Evolutionary conservation across 1,140 invertebrate genomes (phyloP), one percentile per base, ranked within the genome.

Genomic region (Diploscapter pachys): DNA sequence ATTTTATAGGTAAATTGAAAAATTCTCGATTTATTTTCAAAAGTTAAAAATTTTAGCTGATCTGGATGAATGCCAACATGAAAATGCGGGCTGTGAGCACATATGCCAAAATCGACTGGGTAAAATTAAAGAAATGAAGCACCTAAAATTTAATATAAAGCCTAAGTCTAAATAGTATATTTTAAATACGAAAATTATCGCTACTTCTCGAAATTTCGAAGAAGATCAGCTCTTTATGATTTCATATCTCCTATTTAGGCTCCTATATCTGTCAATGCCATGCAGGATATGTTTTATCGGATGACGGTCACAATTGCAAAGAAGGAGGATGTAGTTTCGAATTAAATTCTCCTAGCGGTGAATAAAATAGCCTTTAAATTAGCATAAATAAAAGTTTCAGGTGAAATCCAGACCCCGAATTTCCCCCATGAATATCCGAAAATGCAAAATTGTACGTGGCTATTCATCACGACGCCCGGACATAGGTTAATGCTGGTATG

Each of bases 21-120:
- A 31, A 1, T 31, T 31, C 31, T 31, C 31, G 31, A 31, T 31
- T 31, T 31, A 31, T 31, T 31, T 31, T 31, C 31, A 31, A 31
- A 1, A 31, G 0, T 31, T 31, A 0, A 0, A 31, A 31, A 31
- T 31, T 31, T 31, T 31, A 31, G 3, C 85, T 91, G 94, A 98
- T 87, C 93, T 94, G 87, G 95, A 99, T 86, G 96, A 99, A 86
- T 99, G 96, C 87, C 91, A 93, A 0, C 90, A 91, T 51, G 92
- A 95, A 81, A 98, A 98, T 85, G 95, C 95, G 2, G 95, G 94
- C 0, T 99, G 96, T 86, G 93, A 98, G 85, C 95, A 98, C 83
- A 93, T 96, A 77, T 99, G 96, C 83, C 90, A 91, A 76, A 98
- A 99, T 86, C 96, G 93, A 0, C 90, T 97, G 64, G 75, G 75